Evolutionary conservation across 2,888 invertebrate species (phyloP), one percentile per base, ranked within the genome.

Genomic region (Oeneis ivallda): DNA sequence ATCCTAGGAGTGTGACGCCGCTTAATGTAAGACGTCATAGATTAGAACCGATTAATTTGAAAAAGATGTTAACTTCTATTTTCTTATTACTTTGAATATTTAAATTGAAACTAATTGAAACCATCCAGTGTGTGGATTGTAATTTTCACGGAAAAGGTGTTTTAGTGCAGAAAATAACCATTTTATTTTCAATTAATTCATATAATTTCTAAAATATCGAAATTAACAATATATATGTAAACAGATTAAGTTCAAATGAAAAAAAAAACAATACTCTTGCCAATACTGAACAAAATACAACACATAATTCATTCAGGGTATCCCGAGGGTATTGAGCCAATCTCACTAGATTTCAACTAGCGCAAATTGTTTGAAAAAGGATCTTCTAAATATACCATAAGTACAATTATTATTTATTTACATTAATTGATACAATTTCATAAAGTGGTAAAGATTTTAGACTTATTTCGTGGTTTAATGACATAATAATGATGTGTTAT

Each of bases 241-340:
- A 71, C 69, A 71, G 62, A 64, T 71, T 67, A 67, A 60, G 41
- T 64, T 19, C 56, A 66, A 65, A 64, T 52, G 52, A 66, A 65
- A 64, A 49, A 75, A 79, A 81, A 75, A 79, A 81, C 75, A 89
- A 88, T 89, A 89, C 86, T 89, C 85, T 82, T 86, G 86, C 87
- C 90, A 89, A 89, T 89, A 89, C 87, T 87, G 86, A 81, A 81
- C 74, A 74, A 76, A 75, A 75, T 74, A 80, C 73, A 76, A 76
- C 75, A 39, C 32, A 74, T 39, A 76, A 75, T 26, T 69, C 54
- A 57, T n/a, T n/a, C n/a, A n/a, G 45, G 45, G 17, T 47, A 56
- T 69, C 26, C 63, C 58, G 49, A 37, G 64, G 45, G 53, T 64
- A 66, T 69, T 69, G 66, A 71, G 69, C 65, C 62, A 64, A 70